These are phyloP conservation scores for Protomyctophum bolini DNA, from an alignment of 2,113 vertebrate species.

Conservation along the genomic window DNA sequence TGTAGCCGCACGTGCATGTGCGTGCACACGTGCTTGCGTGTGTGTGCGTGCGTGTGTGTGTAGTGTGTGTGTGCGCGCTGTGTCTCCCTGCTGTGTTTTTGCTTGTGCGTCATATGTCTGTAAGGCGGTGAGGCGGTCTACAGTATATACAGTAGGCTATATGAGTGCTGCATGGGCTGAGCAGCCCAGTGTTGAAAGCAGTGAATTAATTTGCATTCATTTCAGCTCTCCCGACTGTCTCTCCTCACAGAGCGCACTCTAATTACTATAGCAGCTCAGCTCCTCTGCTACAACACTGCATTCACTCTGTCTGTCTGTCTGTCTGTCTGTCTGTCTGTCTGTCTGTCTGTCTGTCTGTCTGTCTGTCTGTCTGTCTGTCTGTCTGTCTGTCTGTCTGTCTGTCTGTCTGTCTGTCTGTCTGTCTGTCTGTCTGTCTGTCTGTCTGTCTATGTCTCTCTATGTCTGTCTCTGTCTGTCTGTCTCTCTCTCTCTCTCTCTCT, in stretches of 20 bases:
- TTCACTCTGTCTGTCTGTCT: neutral
- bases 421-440: too few relatives aligned
- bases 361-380: too few relatives aligned
- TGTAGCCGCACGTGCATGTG: neutral
- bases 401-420: too few relatives aligned
- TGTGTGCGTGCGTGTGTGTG: neutral
- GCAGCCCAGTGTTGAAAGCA: slow-evolving; percentile 63
- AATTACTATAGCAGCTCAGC: slow-evolving; percentile 76
- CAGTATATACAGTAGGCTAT: slow-evolving; percentile 51
- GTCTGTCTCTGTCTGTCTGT: slow-evolving; percentile 9
- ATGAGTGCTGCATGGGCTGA: slow-evolving; percentile 73
- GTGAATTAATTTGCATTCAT: slow-evolving; percentile 82
- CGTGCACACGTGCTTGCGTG: neutral
- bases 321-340: too few relatives aligned
- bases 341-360: too few relatives aligned
- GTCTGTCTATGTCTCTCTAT: slow-evolving; percentile 28
- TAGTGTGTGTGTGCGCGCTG: slow-evolving; percentile 59
- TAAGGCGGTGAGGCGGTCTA: slow-evolving; percentile 59
- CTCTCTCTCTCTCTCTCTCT: slow-evolving; percentile 26
- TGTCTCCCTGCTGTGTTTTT: slow-evolving; percentile 58
- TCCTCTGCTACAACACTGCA: slow-evolving; percentile 64
- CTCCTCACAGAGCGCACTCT: slow-evolving; percentile 77
- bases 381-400: too few relatives aligned
- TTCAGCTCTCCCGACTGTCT: slow-evolving; percentile 67
- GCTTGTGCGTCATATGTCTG: slow-evolving; percentile 64